Evolutionary conservation across 1,140 invertebrate species (phyloP), one percentile per base, ranked within the genome.

Genomic region (Leptopilina boulardi): DNA sequence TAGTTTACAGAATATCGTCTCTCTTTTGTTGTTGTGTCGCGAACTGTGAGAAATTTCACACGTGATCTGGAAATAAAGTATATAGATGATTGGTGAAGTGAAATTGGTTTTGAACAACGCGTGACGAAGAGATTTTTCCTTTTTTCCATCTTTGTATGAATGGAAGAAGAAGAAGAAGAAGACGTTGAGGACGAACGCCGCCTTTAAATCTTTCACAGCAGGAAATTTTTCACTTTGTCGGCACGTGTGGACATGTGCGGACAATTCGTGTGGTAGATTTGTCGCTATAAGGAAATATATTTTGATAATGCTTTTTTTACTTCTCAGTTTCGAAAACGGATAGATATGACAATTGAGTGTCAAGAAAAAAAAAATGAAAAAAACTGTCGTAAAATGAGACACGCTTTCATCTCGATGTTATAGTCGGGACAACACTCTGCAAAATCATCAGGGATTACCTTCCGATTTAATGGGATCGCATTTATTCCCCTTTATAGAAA

Each of bases 251-350:
- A 87, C 90, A 91, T 91, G 90, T 89, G 90, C 88, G 85, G 85
- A 91, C 90, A 91, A 90, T 91, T 86, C 89, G 73, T 79, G 80
- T 83, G 85, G 88, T 87, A 91, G 89, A 91, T 91, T 91, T 90
- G 86, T 82, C 84, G 82, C 81, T n/a, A n/a, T n/a, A 54, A 54
- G 76, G 81, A 80, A 82, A 77, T 81, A 75, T 83, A n/a, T 15
- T 18, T n/a, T 51, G 47, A 51, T 51, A 51, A 51, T 51, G 3
- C 15, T 15, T 51, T 51, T 51, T 18, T 18, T n/a, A 8, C n/a
- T 6, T 18, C 47, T 18, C 1, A 51, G 13, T 18, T n/a, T 51
- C 2, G 13, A 51, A 51, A 38, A n/a, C 1, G 13, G 44, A 47
- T 6, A 51, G 15, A 51, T n/a, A n/a, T 51, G n/a, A 51, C 47